Evolutionary conservation across 2,797 vertebrate genomes (phyloP), one percentile per base, ranked within the genome.

Genomic region (Coregonus suidteri): DNA sequence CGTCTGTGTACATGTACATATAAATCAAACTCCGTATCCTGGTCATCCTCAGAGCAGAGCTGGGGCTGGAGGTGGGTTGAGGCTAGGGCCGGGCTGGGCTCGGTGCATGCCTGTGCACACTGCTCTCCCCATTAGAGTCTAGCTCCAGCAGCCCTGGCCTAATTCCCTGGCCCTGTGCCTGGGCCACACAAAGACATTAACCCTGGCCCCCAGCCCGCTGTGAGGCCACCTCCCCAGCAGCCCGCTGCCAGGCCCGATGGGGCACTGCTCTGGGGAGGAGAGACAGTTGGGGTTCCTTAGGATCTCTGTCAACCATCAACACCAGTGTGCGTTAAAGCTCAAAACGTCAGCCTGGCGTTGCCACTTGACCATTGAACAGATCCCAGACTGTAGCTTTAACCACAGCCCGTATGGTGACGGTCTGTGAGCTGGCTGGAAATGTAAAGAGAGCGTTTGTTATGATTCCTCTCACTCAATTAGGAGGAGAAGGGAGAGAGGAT

Each of bases 141-240:
- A 75, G 71, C 83, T 82, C 81, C 83, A 65, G 78, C 52, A 76
- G 75, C 79, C 79, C 80, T 83, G 80, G 73, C 76, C 82, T 94
- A 91, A 93, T 93, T 89, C 84, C 83, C 84, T 79, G 77, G 77
- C 79, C 79, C 79, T 85, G 85, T 90, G 89, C 86, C 79, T 67
- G 77, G 69, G 79, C 84, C 84, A 70, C 75, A 78, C 65, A 71
- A 76, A 76, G 80, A n/a, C 74, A 77, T 77, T 73, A 85, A 78
- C 69, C 53, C 30, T 35, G 67, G 47, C 79, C 34, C n/a, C 54
- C 81, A 77, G 66, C 69, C 52, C 41, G 37, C 11, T 51, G 73
- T 71, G 76, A 16, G 53, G 53, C 53, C 15, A 2, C 84, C 77
- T 81, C 53, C 52, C 53, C 53, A 15, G 53, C 53, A 18, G 16